Evolutionary conservation across 2,888 invertebrate species (phyloP).

Genomic region (Ectemnius cavifrons): DNA sequence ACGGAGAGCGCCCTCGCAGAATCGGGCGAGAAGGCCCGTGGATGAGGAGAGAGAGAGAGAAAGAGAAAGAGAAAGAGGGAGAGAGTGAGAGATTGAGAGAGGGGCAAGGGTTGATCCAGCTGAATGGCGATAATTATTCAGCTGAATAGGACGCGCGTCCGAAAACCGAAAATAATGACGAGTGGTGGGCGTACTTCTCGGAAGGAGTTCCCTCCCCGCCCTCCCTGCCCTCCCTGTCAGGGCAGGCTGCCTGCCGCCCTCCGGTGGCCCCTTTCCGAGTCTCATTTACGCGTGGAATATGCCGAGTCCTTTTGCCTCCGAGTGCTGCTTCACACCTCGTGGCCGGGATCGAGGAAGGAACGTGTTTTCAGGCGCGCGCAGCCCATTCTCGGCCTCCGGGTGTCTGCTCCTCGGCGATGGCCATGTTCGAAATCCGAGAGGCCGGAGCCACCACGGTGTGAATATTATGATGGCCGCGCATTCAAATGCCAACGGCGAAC

Average conservation of each 20-base stretch:
- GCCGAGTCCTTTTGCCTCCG: slow-evolving; percentile 13
- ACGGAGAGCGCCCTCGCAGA: background rate
- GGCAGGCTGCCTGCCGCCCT: slow-evolving; percentile 46
- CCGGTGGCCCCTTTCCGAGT: slow-evolving; percentile 26
- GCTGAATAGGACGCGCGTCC: slow-evolving; percentile 43
- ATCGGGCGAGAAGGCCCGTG: too few relatives aligned
- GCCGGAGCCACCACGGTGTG: slow-evolving; percentile 70
- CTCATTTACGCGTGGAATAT: slow-evolving; percentile 17
- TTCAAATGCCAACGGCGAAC: slow-evolving; percentile 73
- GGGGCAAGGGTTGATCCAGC: background rate
- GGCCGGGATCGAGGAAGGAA: slow-evolving; percentile 29
- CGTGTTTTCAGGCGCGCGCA: slow-evolving; percentile 54
- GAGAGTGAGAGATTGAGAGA: too few relatives aligned
- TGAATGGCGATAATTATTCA: slow-evolving; percentile 39
- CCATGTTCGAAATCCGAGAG: slow-evolving; percentile 73
- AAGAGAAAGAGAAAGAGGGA: too few relatives aligned
- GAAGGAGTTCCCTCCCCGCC: slow-evolving; percentile 54
- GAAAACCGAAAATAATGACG: slow-evolving; percentile 39
- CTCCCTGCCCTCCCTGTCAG: slow-evolving; percentile 31
- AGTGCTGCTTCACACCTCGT: slow-evolving; percentile 60
- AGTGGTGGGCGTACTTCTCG: slow-evolving; percentile 49
- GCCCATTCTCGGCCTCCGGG: slow-evolving; percentile 45
- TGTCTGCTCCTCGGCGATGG: slow-evolving; percentile 52
- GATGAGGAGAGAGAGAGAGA: too few relatives aligned
- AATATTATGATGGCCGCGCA: slow-evolving; percentile 77